Percentiles rank a stretch among this genome's conserved stretches.
Evolutionary conservation across 2,797 vertebrate species (phyloP).

Genomic region (Xenopus petersii): DNA sequence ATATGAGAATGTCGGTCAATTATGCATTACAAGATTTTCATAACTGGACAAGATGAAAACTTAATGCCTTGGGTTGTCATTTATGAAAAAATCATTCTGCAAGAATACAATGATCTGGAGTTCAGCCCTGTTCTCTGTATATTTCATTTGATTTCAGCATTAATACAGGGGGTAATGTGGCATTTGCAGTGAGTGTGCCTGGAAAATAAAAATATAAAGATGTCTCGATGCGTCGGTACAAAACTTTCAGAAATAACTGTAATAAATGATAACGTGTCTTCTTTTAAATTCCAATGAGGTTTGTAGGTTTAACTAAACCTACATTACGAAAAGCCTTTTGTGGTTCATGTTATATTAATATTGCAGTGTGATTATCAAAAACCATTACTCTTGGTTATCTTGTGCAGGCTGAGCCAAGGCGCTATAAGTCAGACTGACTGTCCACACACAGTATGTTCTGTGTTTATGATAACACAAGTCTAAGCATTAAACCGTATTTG

Average conservation of each 20-base stretch:
- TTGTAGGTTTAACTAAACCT: conserved; percentile 68
- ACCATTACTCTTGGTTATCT: conserved; percentile 75
- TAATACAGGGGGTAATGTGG: conserved; percentile 4
- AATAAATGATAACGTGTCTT: conserved; percentile 55
- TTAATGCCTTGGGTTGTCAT: background rate
- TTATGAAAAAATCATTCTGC: background rate
- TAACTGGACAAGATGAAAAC: background rate
- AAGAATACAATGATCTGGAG: background rate
- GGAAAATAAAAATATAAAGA: conserved; percentile 34
- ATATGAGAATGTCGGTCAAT: background rate
- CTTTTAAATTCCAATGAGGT: conserved; percentile 72
- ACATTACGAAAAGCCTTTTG: conserved; percentile 65
- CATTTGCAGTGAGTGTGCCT: conserved; percentile 8
- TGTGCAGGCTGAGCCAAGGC: conserved; percentile 59
- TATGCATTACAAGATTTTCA: background rate
- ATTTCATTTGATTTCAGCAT: background rate
- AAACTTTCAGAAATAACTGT: conserved; percentile 53
- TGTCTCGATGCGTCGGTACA: conserved; percentile 51
- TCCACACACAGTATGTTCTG: conserved; percentile 57
- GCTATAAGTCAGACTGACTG: conserved; percentile 69
- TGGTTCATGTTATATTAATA: conserved; percentile 79
- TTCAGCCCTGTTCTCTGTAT: background rate
- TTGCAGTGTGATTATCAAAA: conserved; percentile 74
- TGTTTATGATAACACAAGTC: conserved; percentile 66
- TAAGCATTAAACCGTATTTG: conserved; percentile 64